phyloP scores from a whole-genome alignment of 2,797 vertebrate species.

The Sternarchorhynchus goeldii region DNA sequence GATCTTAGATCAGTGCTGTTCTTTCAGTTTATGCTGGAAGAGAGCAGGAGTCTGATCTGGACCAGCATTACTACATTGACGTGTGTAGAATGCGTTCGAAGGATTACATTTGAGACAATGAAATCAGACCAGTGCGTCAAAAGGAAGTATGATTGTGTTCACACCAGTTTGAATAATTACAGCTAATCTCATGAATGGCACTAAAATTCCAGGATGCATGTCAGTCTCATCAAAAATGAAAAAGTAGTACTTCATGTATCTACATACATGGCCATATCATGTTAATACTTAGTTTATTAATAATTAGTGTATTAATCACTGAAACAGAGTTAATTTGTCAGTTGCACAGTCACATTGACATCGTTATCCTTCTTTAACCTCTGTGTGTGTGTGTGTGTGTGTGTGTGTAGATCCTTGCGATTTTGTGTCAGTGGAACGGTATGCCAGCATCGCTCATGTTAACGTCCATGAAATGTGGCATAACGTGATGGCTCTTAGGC shows the following conservation, averaged over 20 bases:
- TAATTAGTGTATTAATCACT: conserved; percentile 46
- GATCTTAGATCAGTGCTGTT: background rate
- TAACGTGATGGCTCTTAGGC: conserved; percentile 26
- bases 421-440: conserved; percentile 58
- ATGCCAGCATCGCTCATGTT: conserved; percentile 52
- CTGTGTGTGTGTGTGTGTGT: background rate
- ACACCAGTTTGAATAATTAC: background rate
- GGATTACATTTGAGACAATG: background rate
- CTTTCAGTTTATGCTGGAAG: background rate
- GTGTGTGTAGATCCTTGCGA: conserved; percentile 15
- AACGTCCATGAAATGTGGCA: conserved; percentile 56
- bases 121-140: background rate
- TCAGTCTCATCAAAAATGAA: background rate
- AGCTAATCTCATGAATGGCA: background rate
- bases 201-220: background rate
- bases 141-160: background rate
- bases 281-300: conserved; percentile 24
- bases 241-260: background rate
- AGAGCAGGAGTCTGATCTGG: background rate
- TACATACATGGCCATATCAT: background rate
- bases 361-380: conserved; percentile 30
- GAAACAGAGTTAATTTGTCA: conserved; percentile 42
- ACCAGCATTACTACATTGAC: background rate
- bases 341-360: conserved; percentile 24
- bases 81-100: background rate